Percentiles rank a stretch among this genome's conserved stretches.
These are phyloP conservation scores for Hydrocynus forskahlii DNA, from an alignment of 2,797 vertebrate genomes.

Conservation along the genomic window DNA sequence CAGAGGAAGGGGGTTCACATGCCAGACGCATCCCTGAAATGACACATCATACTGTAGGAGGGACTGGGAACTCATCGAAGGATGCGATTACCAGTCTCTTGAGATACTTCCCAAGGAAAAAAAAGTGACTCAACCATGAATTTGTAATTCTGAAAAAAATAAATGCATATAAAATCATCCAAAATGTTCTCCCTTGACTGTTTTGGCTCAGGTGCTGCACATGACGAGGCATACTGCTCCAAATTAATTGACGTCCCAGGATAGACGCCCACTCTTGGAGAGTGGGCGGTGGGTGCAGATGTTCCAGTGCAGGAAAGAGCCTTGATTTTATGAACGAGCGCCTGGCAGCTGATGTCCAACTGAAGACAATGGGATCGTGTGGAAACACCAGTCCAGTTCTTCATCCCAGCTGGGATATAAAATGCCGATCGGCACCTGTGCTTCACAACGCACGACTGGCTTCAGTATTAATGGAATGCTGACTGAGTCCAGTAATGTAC, in stretches of 20 bases:
- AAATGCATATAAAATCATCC: neutral
- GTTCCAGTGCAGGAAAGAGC: constrained; percentile 25
- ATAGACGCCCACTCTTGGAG: neutral
- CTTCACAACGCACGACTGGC: constrained; percentile 32
- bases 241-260: constrained; percentile 4
- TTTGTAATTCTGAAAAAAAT: constrained; percentile 4
- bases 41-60: neutral
- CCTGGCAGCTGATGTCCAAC: constrained; percentile 36
- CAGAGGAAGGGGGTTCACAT: constrained; percentile 49
- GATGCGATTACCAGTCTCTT: neutral
- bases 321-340: constrained; percentile 22
- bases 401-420: constrained; percentile 29
- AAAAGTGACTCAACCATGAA: neutral
- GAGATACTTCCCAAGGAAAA: constrained; percentile 10
- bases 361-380: constrained; percentile 24
- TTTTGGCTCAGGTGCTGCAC: constrained; percentile 6
- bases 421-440: constrained; percentile 21
- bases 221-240: neutral
- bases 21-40: constrained; percentile 31
- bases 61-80: constrained; percentile 26
- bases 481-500: constrained; percentile 10
- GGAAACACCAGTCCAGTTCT: constrained; percentile 17
- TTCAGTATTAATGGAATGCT: constrained; percentile 3
- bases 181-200: neutral
- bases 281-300: constrained; percentile 9